These are phyloP conservation scores for human (Homo sapiens) DNA, from an alignment of 2,113 vertebrate genomes.

Conservation along the genomic window DNA sequence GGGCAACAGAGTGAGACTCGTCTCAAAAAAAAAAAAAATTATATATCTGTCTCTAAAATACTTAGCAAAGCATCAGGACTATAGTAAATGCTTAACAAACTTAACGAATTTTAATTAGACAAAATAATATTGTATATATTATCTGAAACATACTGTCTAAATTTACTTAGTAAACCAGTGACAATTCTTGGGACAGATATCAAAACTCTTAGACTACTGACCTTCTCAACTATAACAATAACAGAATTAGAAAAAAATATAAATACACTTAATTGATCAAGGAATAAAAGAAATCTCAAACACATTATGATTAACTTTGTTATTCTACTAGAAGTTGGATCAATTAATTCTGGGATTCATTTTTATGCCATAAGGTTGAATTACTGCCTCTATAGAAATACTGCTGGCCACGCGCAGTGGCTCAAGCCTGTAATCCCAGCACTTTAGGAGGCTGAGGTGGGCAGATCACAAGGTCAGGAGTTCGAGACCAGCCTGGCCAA, in stretches of 20 bases:
- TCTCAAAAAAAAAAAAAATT: too few relatives aligned
- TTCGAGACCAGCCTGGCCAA: too few relatives aligned
- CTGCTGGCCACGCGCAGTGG: too few relatives aligned
- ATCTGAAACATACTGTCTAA: neutral
- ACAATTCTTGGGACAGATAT: constrained; percentile 48
- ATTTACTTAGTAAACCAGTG: neutral
- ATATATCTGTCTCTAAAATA: neutral
- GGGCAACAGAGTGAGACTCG: too few relatives aligned
- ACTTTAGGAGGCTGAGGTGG: too few relatives aligned
- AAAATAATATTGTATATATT: neutral
- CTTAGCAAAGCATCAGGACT: neutral
- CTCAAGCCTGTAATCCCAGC: too few relatives aligned
- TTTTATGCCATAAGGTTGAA: constrained; percentile 57
- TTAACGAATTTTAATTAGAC: neutral
- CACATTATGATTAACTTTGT: constrained; percentile 54
- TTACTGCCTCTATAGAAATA: constrained; percentile 47
- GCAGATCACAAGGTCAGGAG: too few relatives aligned
- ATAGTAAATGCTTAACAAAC: neutral
- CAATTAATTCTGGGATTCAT: constrained; percentile 50
- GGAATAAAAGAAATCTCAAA: constrained; percentile 43
- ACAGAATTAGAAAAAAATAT: constrained; percentile 38
- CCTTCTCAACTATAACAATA: constrained; percentile 36
- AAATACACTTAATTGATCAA: neutral
- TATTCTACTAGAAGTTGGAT: constrained; percentile 61
- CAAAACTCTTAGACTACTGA: neutral